Evolutionary conservation across 2,888 invertebrate species (phyloP).

Genomic region (Aethes cnicana): DNA sequence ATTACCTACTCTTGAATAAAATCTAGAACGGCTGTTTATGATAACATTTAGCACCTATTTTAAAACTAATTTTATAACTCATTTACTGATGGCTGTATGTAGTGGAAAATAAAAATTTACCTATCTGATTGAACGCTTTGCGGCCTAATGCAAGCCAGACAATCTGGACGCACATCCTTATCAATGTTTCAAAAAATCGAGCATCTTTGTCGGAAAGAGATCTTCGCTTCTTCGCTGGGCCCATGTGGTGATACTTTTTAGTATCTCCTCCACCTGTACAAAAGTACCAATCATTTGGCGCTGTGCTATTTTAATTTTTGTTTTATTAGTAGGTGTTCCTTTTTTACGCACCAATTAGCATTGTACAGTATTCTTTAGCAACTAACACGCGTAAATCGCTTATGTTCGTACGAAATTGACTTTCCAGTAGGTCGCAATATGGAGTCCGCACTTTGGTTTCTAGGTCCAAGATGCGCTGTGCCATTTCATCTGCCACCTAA

Average conservation of each 20-base stretch:
- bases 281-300: slow-evolving; percentile 9
- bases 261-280: slow-evolving; percentile 71
- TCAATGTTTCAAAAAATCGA: slow-evolving; percentile 81
- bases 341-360: slow-evolving; percentile 74
- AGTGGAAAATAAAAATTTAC: too few relatives aligned
- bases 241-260: slow-evolving; percentile 83
- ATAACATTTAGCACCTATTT: too few relatives aligned
- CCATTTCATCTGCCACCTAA: slow-evolving; percentile 81
- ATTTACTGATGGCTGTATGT: too few relatives aligned
- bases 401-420: slow-evolving; percentile 77
- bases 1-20: too few relatives aligned
- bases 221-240: slow-evolving; percentile 74
- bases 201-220: slow-evolving; percentile 85
- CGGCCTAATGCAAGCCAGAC: slow-evolving; percentile 85
- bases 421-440: slow-evolving; percentile 70
- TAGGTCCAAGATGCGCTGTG: slow-evolving; percentile 73
- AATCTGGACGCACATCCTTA: slow-evolving; percentile 82
- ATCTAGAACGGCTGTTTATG: too few relatives aligned
- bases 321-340: too few relatives aligned
- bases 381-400: slow-evolving; percentile 82
- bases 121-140: slow-evolving; percentile 82
- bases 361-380: slow-evolving; percentile 83
- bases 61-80: too few relatives aligned
- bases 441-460: slow-evolving; percentile 80
- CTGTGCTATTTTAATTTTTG: too few relatives aligned